phyloP scores from a whole-genome alignment of 2,113 vertebrate species.

The Cervus canadensis region DNA sequence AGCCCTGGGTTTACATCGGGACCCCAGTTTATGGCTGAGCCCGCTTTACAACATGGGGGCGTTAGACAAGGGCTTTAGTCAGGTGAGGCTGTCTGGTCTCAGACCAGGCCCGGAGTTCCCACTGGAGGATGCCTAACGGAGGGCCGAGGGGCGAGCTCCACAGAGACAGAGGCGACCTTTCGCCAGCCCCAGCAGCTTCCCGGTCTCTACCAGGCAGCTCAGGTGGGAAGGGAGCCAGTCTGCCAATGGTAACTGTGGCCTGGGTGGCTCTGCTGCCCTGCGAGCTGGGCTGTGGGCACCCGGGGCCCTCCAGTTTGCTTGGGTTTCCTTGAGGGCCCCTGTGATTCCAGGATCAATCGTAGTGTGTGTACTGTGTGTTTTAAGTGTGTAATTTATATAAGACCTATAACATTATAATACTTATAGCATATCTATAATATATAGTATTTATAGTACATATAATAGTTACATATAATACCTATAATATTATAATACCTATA shows the following conservation, averaged over 20 bases:
- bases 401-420: not conserved
- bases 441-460: not conserved
- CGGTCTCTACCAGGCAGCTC: not conserved
- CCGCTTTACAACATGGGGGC: rapidly evolving
- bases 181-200: not conserved
- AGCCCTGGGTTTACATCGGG: not conserved
- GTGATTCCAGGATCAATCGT: not conserved
- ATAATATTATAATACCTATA: not conserved
- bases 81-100: too few species aligned
- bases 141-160: not conserved
- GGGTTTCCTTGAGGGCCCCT: not conserved
- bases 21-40: not conserved
- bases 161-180: not conserved
- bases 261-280: not conserved
- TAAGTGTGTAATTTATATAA: not conserved
- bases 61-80: not conserved
- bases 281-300: not conserved
- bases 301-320: not conserved
- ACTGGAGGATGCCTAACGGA: not conserved
- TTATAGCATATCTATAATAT: not conserved
- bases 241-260: rapidly evolving
- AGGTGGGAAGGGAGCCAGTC: not conserved
- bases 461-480: not conserved
- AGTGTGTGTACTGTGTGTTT: not conserved
- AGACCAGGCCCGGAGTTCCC: not conserved